A percentile compares a stretch with the other conserved stretches of the same genome.
phyloP scores from a whole-genome alignment of 1,140 invertebrate genomes.

The Listronotus bonariensis region DNA sequence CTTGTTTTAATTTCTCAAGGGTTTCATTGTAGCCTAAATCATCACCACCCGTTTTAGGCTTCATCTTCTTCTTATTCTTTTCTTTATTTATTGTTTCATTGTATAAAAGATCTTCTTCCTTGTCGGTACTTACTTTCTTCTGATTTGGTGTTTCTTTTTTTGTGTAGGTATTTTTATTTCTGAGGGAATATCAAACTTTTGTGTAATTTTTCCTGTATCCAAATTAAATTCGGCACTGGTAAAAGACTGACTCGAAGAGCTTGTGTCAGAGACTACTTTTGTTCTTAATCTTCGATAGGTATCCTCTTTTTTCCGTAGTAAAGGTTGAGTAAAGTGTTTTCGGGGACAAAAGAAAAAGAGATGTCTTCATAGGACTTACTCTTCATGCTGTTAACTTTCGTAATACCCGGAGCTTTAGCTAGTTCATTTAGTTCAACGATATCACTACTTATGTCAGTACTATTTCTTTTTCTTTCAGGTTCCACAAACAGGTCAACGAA shows the following conservation, averaged over 20 bases:
- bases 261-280: neutral
- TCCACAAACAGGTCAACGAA: neutral
- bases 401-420: too few relatives aligned
- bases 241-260: conserved; percentile 17
- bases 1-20: conserved; percentile 11
- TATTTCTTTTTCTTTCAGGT: conserved; percentile 15
- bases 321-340: conserved; percentile 20
- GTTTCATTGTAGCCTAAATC: neutral
- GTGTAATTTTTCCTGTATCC: conserved; percentile 23
- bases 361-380: conserved; percentile 40
- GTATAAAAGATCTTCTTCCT: conserved; percentile 27
- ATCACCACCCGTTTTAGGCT: neutral
- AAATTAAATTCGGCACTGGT: conserved; percentile 40
- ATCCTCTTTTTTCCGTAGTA: conserved; percentile 3
- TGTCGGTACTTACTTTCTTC: neutral
- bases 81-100: conserved; percentile 27
- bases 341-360: conserved; percentile 30
- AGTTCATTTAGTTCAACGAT: neutral
- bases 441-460: conserved; percentile 33
- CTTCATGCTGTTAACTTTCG: neutral
- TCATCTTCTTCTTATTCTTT: conserved; percentile 15
- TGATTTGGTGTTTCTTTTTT: neutral
- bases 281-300: neutral
- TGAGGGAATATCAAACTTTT: conserved; percentile 3
- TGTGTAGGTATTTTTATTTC: neutral